Base-by-base conservation (phyloP, 2,797 vertebrate genomes). In the Neoniphon sammara region DNA sequence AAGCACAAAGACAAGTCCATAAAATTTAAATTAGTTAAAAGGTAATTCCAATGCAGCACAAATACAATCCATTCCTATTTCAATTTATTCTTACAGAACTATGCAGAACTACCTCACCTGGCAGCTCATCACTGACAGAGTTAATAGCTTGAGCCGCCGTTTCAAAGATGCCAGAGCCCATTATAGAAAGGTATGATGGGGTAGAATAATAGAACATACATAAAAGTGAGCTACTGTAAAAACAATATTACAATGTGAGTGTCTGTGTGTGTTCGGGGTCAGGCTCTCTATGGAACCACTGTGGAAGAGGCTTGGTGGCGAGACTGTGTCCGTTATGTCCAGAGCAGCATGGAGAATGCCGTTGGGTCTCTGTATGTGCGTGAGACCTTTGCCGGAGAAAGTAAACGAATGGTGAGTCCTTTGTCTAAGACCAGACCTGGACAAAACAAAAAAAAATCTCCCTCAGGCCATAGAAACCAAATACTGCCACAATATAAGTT, bases 41-140 rank as follows among this genome's bases (percentile, higher is more conserved):
- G 25, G 47, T 2, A n/a, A 8, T 7, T 9, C 10, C 20, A 66
- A 0, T 21, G 11, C 14, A 47, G 11, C 21, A 36, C 5, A 44
- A 20, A 20, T 3, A 53, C 31, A 50, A 58, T 46, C 58, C n/a
- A 57, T 46, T 21, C 62, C 14, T 49, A 20, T 20, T 59, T 11
- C 9, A 20, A 11, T 66, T 11, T 12, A 18, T 75, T 52, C 80
- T 52, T 70, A 0, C 91, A 98, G 98, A 90, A 97, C 97, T 73
- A 87, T 99, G 83, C 97, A 99, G 94, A 99, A 99, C 93, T 99
- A 98, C 89, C 93, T 98, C 91, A 94, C 94, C 23, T 99, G 98
- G 98, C 94, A 96, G 44, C 87, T 98, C 83, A 91, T 98, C 62
- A 92, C 94, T 0, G 97, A 98, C 55, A 93, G 96, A 20, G 94